Evolutionary conservation across 2,888 invertebrate species (phyloP).

Genomic region (Mesochorus sp.): DNA sequence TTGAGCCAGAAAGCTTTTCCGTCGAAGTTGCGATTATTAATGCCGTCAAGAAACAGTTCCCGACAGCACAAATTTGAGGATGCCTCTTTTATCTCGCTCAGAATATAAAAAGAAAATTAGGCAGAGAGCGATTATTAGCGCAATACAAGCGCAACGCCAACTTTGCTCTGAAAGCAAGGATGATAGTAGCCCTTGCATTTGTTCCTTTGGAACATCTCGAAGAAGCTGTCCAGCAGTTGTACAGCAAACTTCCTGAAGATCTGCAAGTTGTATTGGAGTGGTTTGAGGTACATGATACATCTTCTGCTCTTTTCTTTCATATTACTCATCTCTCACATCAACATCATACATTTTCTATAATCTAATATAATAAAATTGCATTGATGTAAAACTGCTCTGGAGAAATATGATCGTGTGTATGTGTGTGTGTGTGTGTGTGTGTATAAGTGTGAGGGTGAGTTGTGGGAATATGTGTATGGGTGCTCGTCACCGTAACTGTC

Average conservation of each 20-base stretch:
- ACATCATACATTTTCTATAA: too few relatives aligned
- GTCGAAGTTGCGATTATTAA: conserved; percentile 32
- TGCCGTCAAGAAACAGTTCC: conserved; percentile 20
- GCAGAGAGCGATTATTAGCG: conserved; percentile 5
- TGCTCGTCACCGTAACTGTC: neutral
- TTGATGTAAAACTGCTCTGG: too few relatives aligned
- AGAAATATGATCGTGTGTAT: too few relatives aligned
- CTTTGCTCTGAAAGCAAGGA: conserved; percentile 29
- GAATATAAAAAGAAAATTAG: conserved; percentile 27
- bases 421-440: neutral
- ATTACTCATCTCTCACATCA: too few relatives aligned
- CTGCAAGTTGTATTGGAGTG: conserved; percentile 33
- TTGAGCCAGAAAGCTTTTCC: conserved; percentile 30
- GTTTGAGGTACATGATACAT: conserved; percentile 44
- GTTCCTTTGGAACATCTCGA: conserved; percentile 20
- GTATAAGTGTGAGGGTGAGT: neutral
- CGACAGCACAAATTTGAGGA: conserved; percentile 13
- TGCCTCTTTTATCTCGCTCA: conserved; percentile 36
- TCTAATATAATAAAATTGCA: too few relatives aligned
- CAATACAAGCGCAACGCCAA: conserved; percentile 14
- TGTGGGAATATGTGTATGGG: too few relatives aligned
- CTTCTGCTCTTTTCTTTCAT: too few relatives aligned
- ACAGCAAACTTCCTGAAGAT: conserved; percentile 4
- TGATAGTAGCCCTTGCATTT: conserved; percentile 31
- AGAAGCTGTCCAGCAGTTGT: conserved; percentile 5